phyloP scores from a whole-genome alignment of 2,797 vertebrate species.

The Lateolabrax maculatus region DNA sequence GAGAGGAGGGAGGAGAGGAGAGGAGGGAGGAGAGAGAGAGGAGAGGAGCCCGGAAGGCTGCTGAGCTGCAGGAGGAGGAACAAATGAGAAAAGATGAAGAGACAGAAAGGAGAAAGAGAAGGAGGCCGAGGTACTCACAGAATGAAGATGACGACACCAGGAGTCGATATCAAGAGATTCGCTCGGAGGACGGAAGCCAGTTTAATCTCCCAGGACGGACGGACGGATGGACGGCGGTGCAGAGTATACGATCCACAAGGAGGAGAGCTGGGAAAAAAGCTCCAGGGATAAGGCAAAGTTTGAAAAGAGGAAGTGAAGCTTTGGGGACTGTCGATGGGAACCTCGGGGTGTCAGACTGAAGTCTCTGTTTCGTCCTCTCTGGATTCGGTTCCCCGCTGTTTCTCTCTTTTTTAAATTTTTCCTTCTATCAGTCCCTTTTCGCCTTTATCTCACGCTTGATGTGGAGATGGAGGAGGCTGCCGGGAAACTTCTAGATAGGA shows the following conservation, averaged over 20 bases:
- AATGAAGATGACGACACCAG: constrained; percentile 81
- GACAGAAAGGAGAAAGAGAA: not conserved
- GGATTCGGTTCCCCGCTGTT: constrained; percentile 13
- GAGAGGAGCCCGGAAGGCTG: too few relatives aligned
- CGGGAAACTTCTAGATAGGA: not conserved
- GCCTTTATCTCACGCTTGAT: constrained; percentile 50
- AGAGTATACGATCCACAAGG: constrained; percentile 66
- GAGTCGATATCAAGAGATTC: constrained; percentile 70
- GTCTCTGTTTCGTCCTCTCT: constrained; percentile 44
- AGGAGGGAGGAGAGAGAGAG: not conserved
- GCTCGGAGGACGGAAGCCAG: constrained; percentile 66
- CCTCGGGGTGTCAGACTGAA: constrained; percentile 22
- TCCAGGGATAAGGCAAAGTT: constrained; percentile 13
- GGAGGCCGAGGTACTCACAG: constrained; percentile 75
- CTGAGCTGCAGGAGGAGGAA: too few relatives aligned
- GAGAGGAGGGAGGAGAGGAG: too few relatives aligned
- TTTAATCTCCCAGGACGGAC: constrained; percentile 50
- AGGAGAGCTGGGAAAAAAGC: constrained; percentile 29
- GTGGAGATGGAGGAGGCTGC: constrained; percentile 25
- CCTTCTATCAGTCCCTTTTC: constrained; percentile 19
- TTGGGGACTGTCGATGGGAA: constrained; percentile 21
- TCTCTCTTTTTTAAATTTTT: not conserved
- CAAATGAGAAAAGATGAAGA: too few relatives aligned
- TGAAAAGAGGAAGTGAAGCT: constrained; percentile 41
- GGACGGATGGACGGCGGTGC: not conserved